These are phyloP conservation scores for Takifugu rubripes DNA, from an alignment of 2,797 vertebrate genomes.

Conservation along the genomic window DNA sequence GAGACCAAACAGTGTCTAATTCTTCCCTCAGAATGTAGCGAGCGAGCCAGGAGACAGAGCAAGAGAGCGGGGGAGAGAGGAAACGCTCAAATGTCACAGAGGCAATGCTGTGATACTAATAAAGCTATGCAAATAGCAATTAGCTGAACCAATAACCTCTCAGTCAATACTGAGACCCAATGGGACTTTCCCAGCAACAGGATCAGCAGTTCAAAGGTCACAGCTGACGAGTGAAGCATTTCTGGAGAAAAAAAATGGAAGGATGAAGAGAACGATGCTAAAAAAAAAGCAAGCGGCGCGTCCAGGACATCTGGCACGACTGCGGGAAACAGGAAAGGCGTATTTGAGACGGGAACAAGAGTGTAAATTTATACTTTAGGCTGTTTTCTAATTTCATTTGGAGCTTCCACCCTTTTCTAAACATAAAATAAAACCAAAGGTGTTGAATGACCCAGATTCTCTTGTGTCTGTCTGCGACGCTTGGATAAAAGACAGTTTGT, in stretches of 20 bases:
- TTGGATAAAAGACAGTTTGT: constrained; percentile 14
- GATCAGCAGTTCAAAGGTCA: constrained; percentile 59
- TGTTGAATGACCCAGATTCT: too few relatives aligned
- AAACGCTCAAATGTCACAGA: constrained; percentile 64
- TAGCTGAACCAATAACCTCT: constrained; percentile 73
- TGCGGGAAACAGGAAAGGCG: too few relatives aligned
- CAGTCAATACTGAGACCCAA: constrained; percentile 65
- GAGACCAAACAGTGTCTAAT: constrained; percentile 68
- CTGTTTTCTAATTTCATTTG: too few relatives aligned
- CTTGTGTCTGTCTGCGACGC: not conserved
- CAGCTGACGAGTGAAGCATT: constrained; percentile 22
- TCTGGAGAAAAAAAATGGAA: constrained; percentile 8
- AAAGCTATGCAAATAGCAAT: constrained; percentile 82
- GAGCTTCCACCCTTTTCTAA: too few relatives aligned
- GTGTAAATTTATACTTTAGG: too few relatives aligned
- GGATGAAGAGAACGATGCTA: too few relatives aligned
- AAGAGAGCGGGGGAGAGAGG: not conserved
- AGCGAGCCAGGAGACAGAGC: constrained; percentile 21
- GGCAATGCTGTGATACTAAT: constrained; percentile 67
- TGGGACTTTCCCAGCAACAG: constrained; percentile 40
- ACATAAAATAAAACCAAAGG: too few relatives aligned
- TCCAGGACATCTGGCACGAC: not conserved
- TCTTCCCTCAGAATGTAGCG: constrained; percentile 45
- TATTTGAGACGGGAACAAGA: too few relatives aligned
- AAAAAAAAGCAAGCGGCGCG: not conserved